Base-by-base conservation (phyloP, 2,113 vertebrate genomes). In the Macquaria ambigua region DNA sequence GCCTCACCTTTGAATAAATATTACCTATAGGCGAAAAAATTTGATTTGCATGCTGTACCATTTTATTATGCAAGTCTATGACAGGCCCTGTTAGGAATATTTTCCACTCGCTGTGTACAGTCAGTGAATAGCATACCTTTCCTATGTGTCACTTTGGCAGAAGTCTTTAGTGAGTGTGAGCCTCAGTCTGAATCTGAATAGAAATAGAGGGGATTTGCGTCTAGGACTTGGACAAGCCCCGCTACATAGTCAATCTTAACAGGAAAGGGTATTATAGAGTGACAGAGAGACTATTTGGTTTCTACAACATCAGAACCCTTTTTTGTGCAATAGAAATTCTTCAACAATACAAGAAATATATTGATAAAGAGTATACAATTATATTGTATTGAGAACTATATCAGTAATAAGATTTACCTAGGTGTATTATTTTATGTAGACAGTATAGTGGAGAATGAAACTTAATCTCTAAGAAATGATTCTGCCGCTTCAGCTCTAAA, bases 161-260 rank as follows among this genome's bases (percentile, higher is more conserved):
- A 15, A 6, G 43, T 39, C 59, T 62, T 67, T 11, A 25, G 31
- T 28, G 46, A 73, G 50, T 41, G 28, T n/a, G 53, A 56, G 52
- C 72, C 23, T 67, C 61, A 20, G 77, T 53, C 43, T 69, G 37
- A 68, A 73, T 73, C 52, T 21, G 37, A 77, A 77, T 77, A 48
- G 31, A 72, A 76, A 53, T 21, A 50, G 25, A 48, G 3, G 34
- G 70, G 41, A 87, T 83, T 76, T 53, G 37, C 39, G 68, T 68
- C 62, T 56, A 23, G 28, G 55, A 48, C 58, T 64, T 50, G 58
- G 43, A 81, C 31, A 55, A 21, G 48, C 21, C 2, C 11, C 0
- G 6, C 31, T 25, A 18, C 14, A 69, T 4, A 43, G 43, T 62
- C 2, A 21, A n/a, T 53, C 46, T 31, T 43, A 72, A 23, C 73